These are phyloP conservation scores for Psittacus erithacus DNA, from an alignment of 2,113 vertebrate genomes.

Conservation along the genomic window DNA sequence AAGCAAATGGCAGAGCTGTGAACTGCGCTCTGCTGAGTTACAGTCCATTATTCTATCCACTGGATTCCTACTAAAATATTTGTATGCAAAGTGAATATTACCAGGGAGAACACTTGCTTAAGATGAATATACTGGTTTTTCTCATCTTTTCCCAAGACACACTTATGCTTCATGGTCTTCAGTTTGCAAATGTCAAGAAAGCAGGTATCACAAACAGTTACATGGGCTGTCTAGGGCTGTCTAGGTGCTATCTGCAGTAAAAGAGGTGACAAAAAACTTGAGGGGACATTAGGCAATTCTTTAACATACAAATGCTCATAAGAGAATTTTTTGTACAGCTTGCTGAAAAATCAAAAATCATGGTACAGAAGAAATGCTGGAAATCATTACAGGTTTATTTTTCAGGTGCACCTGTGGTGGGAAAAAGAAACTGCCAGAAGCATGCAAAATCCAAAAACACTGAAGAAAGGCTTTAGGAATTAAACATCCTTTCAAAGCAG, in stretches of 20 bases:
- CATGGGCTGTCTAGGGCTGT: not conserved
- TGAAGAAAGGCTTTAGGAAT: not conserved
- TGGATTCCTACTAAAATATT: slow-evolving; percentile 54
- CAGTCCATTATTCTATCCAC: slow-evolving; percentile 54
- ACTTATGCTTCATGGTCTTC: not conserved
- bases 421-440: slow-evolving; percentile 3
- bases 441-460: not conserved
- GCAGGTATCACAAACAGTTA: not conserved
- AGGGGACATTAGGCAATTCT: not conserved
- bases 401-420: not conserved
- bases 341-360: not conserved
- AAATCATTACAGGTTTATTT: not conserved
- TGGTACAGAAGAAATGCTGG: not conserved
- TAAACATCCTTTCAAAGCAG: not conserved
- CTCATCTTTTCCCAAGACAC: not conserved
- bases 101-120: not conserved
- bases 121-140: not conserved
- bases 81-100: slow-evolving; percentile 27
- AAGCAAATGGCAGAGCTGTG: not conserved
- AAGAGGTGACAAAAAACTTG: not conserved
- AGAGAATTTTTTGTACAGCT: not conserved
- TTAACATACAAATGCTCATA: not conserved
- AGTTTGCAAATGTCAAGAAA: not conserved
- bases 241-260: not conserved
- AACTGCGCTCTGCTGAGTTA: slow-evolving; percentile 29